Evolutionary conservation across 1,140 invertebrate genomes (phyloP), one percentile per base, ranked within the genome.

Genomic region (Lordiphosa mommai): DNA sequence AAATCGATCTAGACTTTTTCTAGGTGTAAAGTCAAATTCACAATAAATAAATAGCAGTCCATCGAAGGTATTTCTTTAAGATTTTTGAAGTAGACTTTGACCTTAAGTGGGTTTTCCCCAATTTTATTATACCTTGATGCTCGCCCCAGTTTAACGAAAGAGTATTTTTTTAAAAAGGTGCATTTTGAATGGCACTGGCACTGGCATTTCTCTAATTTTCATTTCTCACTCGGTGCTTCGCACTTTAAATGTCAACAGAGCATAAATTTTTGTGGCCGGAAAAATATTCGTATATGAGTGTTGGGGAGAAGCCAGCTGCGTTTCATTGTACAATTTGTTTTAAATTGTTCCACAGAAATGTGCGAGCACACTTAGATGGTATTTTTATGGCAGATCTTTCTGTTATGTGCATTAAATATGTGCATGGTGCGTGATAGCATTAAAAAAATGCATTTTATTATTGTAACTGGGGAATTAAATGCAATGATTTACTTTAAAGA

Each of bases 191-290:
- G 1, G 38, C n/a, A 12, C 32, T 53, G 41, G 16, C 52, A 50
- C 44, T 38, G 63, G 36, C 17, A 49, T 52, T 56, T 43, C 13
- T 32, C 16, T 44, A 12, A 34, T 30, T 27, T 49, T 38, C 32
- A 61, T 58, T 74, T 46, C 38, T 30, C 44, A 27, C 46, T 34
- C 10, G 40, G 33, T 12, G 10, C 41, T 50, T 14, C 10, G 36
- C 40, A 40, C 72, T 82, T 77, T 36, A 84, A 72, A 51, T 51
- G 63, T 58, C 64, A 77, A 46, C 57, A 69, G 72, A 30, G 63
- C 77, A 58, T 76, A 43, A 38, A 69, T 60, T 72, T 72, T 52
- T 46, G 36, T 27, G 47, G 12, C 48, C 47, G 55, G 49, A 67
- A 74, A 60, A 60, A 41, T 17, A 7, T 1, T 27, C 17, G 40